phyloP scores from a whole-genome alignment of 2,797 vertebrate species.

The Enteromius mattozi region DNA sequence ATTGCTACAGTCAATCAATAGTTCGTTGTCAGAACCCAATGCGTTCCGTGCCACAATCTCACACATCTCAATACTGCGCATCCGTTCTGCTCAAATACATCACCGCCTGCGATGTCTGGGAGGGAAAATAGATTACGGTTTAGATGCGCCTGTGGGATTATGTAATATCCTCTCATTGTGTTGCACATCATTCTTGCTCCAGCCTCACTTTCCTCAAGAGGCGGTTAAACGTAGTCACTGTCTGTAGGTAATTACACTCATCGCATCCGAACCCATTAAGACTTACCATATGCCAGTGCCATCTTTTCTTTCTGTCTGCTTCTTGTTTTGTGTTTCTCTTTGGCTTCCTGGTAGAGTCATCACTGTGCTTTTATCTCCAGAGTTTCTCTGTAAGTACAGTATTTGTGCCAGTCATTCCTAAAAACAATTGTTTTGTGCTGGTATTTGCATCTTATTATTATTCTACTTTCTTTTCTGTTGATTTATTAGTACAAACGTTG shows the following conservation, averaged over 20 bases:
- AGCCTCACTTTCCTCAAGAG: conserved; percentile 39
- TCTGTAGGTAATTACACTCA: conserved; percentile 36
- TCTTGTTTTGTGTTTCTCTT: conserved; percentile 2
- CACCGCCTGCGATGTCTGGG: conserved; percentile 10
- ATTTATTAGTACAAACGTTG: not conserved
- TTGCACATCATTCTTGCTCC: conserved; percentile 26
- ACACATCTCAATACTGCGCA: conserved; percentile 25
- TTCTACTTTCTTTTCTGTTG: not conserved
- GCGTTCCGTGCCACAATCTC: not conserved
- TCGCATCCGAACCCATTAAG: conserved; percentile 15
- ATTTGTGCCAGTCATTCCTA: not conserved
- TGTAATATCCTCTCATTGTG: conserved; percentile 26
- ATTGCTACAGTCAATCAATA: conserved; percentile 48
- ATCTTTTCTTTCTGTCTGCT: not conserved
- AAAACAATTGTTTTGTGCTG: not conserved
- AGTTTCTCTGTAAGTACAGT: not conserved
- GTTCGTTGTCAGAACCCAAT: conserved; percentile 18
- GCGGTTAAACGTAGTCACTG: conserved; percentile 16
- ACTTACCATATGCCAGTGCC: not conserved
- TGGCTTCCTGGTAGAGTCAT: not conserved
- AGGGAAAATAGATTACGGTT: conserved; percentile 24
- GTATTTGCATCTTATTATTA: not conserved
- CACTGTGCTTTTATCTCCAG: not conserved
- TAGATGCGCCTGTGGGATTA: conserved; percentile 39
- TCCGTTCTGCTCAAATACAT: conserved; percentile 27